A percentile compares a stretch with the other conserved stretches of the same genome.
These are phyloP conservation scores for Dryocosmus kuriphilus DNA, from an alignment of 2,888 invertebrate genomes.

Conservation along the genomic window DNA sequence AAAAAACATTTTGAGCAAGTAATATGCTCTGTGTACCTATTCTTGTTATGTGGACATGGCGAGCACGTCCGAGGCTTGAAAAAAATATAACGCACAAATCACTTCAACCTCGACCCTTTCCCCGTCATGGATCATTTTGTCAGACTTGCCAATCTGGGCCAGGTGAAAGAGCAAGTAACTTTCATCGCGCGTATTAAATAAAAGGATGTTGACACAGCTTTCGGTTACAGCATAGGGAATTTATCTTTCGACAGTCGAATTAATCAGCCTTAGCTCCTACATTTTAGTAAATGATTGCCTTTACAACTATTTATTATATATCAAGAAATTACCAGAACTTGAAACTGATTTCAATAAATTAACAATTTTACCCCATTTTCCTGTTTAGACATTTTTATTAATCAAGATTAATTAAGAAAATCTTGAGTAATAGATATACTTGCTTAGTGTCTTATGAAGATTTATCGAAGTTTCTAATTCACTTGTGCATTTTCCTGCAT, in stretches of 20 bases:
- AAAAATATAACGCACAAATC: slow-evolving; percentile 43
- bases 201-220: slow-evolving; percentile 30
- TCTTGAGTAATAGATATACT: neutral
- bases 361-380: neutral
- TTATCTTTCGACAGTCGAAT: slow-evolving; percentile 6
- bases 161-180: slow-evolving; percentile 44
- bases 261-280: neutral
- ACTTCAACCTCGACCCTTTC: slow-evolving; percentile 46
- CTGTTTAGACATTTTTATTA: neutral
- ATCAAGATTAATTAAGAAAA: neutral
- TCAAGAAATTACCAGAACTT: neutral
- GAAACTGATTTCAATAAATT: neutral
- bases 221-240: slow-evolving; percentile 12
- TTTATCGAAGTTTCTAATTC: neutral
- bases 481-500: neutral
- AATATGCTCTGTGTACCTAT: slow-evolving; percentile 9
- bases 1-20: slow-evolving; percentile 4
- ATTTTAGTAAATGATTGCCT: neutral
- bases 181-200: slow-evolving; percentile 36
- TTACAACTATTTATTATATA: neutral
- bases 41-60: slow-evolving; percentile 8
- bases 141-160: slow-evolving; percentile 48
- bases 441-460: neutral
- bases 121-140: slow-evolving; percentile 42
- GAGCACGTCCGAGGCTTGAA: slow-evolving; percentile 22